Evolutionary conservation across 2,113 vertebrate species (phyloP).

Genomic region (Oreochromis spilurus): DNA sequence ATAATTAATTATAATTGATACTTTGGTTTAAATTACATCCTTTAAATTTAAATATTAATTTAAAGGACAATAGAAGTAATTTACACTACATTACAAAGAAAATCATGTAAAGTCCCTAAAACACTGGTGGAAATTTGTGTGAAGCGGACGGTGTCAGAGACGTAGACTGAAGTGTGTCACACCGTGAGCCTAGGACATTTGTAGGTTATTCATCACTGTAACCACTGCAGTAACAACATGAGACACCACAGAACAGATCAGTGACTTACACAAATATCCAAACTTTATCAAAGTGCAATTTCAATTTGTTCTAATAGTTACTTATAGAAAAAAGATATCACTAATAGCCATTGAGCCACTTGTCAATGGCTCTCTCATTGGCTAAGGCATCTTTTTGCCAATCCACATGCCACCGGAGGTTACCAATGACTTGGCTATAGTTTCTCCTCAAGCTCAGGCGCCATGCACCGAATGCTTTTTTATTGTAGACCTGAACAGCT

Average conservation of each 20-base stretch:
- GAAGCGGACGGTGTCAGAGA: background rate
- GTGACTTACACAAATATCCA: background rate
- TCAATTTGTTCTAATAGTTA: background rate
- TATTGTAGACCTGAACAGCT: conserved; percentile 84
- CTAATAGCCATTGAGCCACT: conserved; percentile 70
- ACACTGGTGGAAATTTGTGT: background rate
- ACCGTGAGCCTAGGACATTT: background rate
- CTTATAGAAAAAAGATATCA: background rate
- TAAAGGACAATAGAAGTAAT: background rate
- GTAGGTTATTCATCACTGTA: background rate
- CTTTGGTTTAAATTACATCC: background rate
- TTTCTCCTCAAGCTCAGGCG: conserved; percentile 76
- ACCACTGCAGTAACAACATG: background rate
- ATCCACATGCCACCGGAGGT: conserved; percentile 90
- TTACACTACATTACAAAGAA: background rate
- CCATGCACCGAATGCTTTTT: conserved; percentile 82
- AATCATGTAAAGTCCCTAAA: background rate
- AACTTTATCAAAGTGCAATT: background rate
- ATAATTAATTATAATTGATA: background rate
- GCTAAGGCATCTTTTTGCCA: conserved; percentile 79
- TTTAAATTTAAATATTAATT: too few relatives aligned
- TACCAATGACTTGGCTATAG: conserved; percentile 83
- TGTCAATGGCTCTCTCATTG: conserved; percentile 79
- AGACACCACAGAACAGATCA: background rate
- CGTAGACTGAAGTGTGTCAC: background rate